Percentiles rank a stretch among this genome's conserved stretches.
Conservation (phyloP, 2,113 vertebrate genomes). For the Hyla sarda region DNA sequence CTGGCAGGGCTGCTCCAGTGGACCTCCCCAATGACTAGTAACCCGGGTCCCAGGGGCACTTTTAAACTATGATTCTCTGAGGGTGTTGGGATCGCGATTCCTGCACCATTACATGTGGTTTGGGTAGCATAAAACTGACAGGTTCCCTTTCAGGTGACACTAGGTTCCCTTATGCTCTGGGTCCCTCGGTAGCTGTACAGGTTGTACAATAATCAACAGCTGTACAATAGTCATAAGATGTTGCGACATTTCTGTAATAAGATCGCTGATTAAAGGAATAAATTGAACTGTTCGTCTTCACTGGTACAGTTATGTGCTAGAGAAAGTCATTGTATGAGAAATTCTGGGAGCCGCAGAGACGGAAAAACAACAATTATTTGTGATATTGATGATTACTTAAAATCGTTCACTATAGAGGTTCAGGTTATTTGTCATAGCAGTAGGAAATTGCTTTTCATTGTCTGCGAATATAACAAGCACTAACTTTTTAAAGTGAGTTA, state of each 20-base stretch:
- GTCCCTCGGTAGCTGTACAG: not conserved
- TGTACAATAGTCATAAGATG: not conserved
- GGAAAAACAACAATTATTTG: conserved; percentile 8
- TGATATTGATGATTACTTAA: conserved; percentile 18
- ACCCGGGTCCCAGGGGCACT: no score
- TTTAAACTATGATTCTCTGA: no score
- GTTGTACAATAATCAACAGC: no score
- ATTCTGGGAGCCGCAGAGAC: not conserved
- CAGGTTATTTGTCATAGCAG: conserved; percentile 14
- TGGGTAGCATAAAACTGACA: no score
- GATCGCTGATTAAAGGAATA: not conserved
- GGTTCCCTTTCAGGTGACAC: no score
- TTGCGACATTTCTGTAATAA: not conserved
- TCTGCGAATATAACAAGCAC: not conserved
- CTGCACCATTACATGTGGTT: no score
- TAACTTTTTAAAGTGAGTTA: conserved; percentile 19
- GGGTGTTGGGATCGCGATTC: no score
- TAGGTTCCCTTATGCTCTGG: not conserved
- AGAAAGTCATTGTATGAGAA: not conserved
- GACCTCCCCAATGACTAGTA: no score
- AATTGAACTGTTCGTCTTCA: not conserved
- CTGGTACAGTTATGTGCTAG: not conserved
- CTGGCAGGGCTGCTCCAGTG: no score
- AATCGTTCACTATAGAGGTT: not conserved
- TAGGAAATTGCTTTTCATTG: conserved; percentile 31